Evolutionary conservation across 2,113 vertebrate species (phyloP), one percentile per base, ranked within the genome.

Genomic region (Arvicanthis niloticus): DNA sequence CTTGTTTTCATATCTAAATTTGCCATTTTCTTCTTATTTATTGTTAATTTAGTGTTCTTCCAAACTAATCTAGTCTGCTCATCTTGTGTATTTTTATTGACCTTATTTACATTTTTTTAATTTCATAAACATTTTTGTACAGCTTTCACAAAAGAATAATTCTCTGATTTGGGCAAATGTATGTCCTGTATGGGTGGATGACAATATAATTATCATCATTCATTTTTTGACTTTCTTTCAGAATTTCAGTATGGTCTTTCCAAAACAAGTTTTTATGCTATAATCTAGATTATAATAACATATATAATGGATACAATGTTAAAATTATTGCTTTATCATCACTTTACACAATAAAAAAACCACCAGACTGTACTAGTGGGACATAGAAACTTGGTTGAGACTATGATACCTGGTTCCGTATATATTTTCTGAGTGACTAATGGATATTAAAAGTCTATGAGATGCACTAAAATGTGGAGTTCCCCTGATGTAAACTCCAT

Each of bases 1-100:
- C 60, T 97, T 94, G 17, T 12, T 87, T 95, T 67, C 51, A 26
- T 96, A 21, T 93, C 72, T 95, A 90, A 94, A 95, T 97, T 94
- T 91, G 40, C 73, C 29, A 53, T 77, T 92, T 94, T 48, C 94
- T 92, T 95, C 26, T 96, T 26, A 45, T 34, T 51, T 13, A 26
- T 31, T 93, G 56, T 58, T 96, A 93, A 88, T 94, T 93, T 53
- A 94, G 40, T 94, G 60, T 58, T 40, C 62, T 86, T n/a, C 72
- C 5, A 65, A 65, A 85, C 84, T 88, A 91, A 95, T 24, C 7
- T 31, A 5, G 75, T 53, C 51, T 96, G n/a, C 89, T 80, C 93
- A 58, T 88, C 34, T 62, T 94, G 7, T 42, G 13, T 42, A 76
- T 94, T 88, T 94, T 16, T 24, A 90, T 89, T 68, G 91, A 87